A percentile compares a stretch with the other conserved stretches of the same genome.
Evolutionary conservation across 1,140 invertebrate species (phyloP).

Genomic region (Heliconius nattereri): DNA sequence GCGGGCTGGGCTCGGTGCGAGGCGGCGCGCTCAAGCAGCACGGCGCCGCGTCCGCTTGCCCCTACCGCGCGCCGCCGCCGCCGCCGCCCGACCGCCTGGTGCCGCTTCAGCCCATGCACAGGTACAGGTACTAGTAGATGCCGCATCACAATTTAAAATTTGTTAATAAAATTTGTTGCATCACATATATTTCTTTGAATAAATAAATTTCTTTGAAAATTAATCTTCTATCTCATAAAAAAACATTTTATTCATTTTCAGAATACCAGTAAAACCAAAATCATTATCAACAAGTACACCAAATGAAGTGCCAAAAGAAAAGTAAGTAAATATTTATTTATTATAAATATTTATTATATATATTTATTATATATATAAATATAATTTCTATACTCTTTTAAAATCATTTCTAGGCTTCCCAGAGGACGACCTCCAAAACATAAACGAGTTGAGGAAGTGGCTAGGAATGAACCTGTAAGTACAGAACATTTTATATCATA

Average conservation of each 20-base stretch:
- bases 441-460: conserved; percentile 69
- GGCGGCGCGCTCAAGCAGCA: conserved; percentile 90
- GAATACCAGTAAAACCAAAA: conserved; percentile 59
- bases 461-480: conserved; percentile 70
- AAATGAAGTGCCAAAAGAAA: conserved; percentile 63
- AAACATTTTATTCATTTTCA: conserved; percentile 36
- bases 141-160: too few relatives aligned
- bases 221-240: too few relatives aligned
- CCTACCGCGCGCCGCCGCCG: conserved; percentile 83
- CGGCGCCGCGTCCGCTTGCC: conserved; percentile 89
- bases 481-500: background rate
- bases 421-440: conserved; percentile 71
- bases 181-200: too few relatives aligned
- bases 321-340: conserved; percentile 45
- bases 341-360: too few relatives aligned
- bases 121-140: background rate
- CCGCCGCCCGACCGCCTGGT: conserved; percentile 78
- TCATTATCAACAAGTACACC: conserved; percentile 62
- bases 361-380: too few relatives aligned
- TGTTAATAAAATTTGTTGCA: too few relatives aligned
- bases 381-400: background rate
- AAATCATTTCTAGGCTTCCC: conserved; percentile 45
- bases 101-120: conserved; percentile 34
- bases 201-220: too few relatives aligned
- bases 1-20: conserved; percentile 89